Evolutionary conservation across 2,113 vertebrate species (phyloP).

Genomic region (Pollachius pollachius): DNA sequence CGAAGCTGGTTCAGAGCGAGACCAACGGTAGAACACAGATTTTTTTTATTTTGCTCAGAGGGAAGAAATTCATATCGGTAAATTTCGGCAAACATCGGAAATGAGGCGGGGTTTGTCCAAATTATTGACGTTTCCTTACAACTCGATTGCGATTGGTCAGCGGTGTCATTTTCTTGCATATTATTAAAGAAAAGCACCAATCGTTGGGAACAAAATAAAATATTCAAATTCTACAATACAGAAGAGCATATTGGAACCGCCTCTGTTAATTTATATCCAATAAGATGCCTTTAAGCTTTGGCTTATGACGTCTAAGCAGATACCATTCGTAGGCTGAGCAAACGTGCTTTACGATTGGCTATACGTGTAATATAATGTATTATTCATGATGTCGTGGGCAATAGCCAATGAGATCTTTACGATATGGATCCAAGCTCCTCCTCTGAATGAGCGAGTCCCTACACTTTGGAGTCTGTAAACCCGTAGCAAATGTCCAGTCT

Average conservation of each 20-base stretch:
- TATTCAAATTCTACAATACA: slow-evolving; percentile 40
- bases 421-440: slow-evolving; percentile 54
- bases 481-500: slow-evolving; percentile 67
- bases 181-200: slow-evolving; percentile 53
- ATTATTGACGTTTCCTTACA: slow-evolving; percentile 40
- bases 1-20: slow-evolving; percentile 77
- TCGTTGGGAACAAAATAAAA: slow-evolving; percentile 21
- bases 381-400: slow-evolving; percentile 52
- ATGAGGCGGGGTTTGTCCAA: slow-evolving; percentile 61
- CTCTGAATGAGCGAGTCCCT: slow-evolving; percentile 62
- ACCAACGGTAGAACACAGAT: slow-evolving; percentile 68
- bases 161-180: slow-evolving; percentile 38
- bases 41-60: slow-evolving; percentile 82
- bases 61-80: slow-evolving; percentile 73
- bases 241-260: background rate
- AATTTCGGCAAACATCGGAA: slow-evolving; percentile 73
- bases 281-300: slow-evolving; percentile 18
- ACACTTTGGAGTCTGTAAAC: slow-evolving; percentile 51
- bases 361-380: slow-evolving; percentile 44
- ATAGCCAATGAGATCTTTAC: slow-evolving; percentile 69
- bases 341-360: slow-evolving; percentile 56
- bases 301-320: slow-evolving; percentile 38
- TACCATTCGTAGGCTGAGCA: slow-evolving; percentile 48
- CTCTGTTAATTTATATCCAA: slow-evolving; percentile 49
- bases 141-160: slow-evolving; percentile 52